Conservation (phyloP, 2,797 vertebrate species). For the Cynopterus sphinx region DNA sequence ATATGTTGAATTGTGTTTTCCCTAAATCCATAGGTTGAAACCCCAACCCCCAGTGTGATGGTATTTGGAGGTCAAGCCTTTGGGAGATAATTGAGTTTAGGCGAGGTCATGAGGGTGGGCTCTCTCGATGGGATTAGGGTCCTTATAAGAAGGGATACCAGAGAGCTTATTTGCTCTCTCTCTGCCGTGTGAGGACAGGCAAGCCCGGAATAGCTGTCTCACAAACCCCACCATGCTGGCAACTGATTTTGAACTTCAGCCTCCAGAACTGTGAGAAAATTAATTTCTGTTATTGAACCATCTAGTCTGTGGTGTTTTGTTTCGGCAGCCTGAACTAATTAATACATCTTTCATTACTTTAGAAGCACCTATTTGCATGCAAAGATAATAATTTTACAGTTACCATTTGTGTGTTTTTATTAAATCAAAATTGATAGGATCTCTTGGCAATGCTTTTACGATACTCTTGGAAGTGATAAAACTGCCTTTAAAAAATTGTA, state of each 20-base stretch:
- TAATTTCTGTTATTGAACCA: background rate
- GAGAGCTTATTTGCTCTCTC: background rate
- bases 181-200: background rate
- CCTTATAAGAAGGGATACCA: background rate
- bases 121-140: background rate
- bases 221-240: accelerated
- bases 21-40: background rate
- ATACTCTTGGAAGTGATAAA: constrained; percentile 50
- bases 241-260: background rate
- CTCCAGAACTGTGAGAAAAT: background rate
- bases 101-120: background rate
- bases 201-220: background rate
- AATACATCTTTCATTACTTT: background rate
- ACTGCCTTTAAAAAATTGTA: background rate
- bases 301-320: background rate
- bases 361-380: constrained; percentile 13
- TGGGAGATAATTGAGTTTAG: background rate
- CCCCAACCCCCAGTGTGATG: background rate
- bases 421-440: background rate
- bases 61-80: background rate
- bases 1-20: background rate
- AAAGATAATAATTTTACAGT: constrained; percentile 29
- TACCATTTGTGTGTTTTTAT: background rate
- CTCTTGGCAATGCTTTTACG: background rate
- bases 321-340: background rate